These are phyloP conservation scores for Candidula unifasciata DNA, from an alignment of 2,888 invertebrate species.

Conservation along the genomic window DNA sequence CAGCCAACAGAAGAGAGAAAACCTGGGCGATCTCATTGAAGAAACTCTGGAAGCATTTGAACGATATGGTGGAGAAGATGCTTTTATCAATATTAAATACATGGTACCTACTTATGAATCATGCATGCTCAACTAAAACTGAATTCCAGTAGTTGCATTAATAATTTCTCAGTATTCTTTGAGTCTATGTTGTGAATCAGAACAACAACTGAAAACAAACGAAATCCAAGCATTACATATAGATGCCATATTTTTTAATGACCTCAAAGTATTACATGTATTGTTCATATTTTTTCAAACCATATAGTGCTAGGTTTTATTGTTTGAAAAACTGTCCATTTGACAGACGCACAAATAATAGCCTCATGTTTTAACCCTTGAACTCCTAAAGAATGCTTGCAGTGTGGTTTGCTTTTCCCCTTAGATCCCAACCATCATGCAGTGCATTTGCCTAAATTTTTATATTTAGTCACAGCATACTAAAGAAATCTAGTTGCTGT, in stretches of 20 bases:
- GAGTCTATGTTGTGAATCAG: not conserved
- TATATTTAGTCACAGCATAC: no score
- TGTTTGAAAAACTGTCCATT: no score
- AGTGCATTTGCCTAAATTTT: no score
- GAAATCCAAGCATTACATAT: not conserved
- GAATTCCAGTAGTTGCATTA: not conserved
- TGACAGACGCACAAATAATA: no score
- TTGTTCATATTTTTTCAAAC: no score
- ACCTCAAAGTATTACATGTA: no score
- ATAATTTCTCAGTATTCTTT: not conserved
- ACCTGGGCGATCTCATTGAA: slow-evolving; percentile 92
- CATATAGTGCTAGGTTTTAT: no score
- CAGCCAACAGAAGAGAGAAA: slow-evolving; percentile 89
- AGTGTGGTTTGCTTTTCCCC: no score
- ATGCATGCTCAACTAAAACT: slow-evolving; percentile 79
- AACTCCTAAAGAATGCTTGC: no score
- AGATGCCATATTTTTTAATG: not conserved
- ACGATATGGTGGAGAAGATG: slow-evolving; percentile 94
- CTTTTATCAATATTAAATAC: slow-evolving; percentile 98
- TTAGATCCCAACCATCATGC: no score
- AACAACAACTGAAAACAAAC: not conserved
- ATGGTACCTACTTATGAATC: slow-evolving; percentile 98
- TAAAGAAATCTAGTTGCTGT: no score
- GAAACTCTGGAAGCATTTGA: slow-evolving; percentile 95
- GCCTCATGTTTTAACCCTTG: no score